Evolutionary conservation across 2,797 vertebrate genomes (phyloP).

Genomic region (Crenuchus spilurus): DNA sequence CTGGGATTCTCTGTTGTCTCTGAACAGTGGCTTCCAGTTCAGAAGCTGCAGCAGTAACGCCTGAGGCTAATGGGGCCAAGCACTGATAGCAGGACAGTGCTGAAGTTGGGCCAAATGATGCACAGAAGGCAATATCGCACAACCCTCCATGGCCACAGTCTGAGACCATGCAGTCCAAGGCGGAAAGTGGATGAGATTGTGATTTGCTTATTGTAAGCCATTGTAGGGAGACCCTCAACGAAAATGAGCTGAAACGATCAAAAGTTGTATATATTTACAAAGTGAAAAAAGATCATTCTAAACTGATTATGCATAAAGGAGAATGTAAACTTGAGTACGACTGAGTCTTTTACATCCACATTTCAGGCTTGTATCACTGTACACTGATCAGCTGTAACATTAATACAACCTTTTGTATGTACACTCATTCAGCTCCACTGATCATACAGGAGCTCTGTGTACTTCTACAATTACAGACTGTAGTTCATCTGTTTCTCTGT

Average conservation of each 20-base stretch:
- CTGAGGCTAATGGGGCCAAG: conserved; percentile 17
- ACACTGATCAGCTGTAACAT: neutral
- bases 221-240: neutral
- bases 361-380: too few species aligned
- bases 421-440: too few species aligned
- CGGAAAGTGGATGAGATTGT: neutral
- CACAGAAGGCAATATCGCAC: neutral
- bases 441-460: too few species aligned
- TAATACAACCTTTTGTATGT: too few species aligned
- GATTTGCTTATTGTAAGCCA: neutral
- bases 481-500: too few species aligned
- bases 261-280: neutral
- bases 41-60: conserved; percentile 57
- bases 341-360: neutral
- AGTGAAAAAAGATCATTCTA: neutral
- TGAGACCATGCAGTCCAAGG: neutral
- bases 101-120: conserved; percentile 10
- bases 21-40: conserved; percentile 57
- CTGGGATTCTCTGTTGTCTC: neutral
- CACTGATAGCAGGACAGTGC: conserved; percentile 25
- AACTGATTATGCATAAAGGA: neutral
- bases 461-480: too few species aligned
- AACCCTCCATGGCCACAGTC: neutral
- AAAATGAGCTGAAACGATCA: too few species aligned
- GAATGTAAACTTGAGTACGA: neutral